Evolutionary conservation across 2,113 vertebrate genomes (phyloP).

Genomic region (Lagopus leucura): DNA sequence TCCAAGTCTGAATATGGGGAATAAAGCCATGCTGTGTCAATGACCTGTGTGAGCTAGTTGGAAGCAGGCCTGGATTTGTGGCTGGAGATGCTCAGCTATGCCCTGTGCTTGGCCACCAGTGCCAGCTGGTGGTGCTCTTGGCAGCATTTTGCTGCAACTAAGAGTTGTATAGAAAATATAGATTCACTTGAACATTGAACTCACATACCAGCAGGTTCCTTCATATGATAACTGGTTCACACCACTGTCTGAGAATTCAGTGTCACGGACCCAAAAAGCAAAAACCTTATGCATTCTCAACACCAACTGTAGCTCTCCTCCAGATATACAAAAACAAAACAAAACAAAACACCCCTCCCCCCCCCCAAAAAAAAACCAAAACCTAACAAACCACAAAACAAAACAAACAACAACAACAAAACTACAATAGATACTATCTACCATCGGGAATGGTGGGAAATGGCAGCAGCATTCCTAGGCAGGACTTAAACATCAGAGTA

Average conservation of each 20-base stretch:
- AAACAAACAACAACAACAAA: background rate
- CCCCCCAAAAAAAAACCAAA: too few species aligned
- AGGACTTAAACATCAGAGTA: background rate
- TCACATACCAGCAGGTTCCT: background rate
- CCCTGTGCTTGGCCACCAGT: background rate
- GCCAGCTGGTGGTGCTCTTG: conserved; percentile 47
- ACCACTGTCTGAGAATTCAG: background rate
- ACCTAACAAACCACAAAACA: too few species aligned
- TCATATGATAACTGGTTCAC: background rate
- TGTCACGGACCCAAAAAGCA: background rate
- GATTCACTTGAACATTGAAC: background rate
- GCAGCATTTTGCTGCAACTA: background rate
- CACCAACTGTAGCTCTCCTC: background rate
- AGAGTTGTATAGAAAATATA: background rate
- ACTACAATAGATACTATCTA: background rate
- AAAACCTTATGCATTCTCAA: background rate
- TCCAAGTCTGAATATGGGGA: fast-evolving
- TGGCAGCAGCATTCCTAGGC: background rate
- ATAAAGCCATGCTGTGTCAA: background rate
- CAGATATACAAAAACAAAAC: background rate
- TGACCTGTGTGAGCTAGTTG: background rate
- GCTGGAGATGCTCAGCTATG: background rate
- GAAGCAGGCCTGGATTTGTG: background rate
- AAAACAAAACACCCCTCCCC: too few species aligned
- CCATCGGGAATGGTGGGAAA: background rate